phyloP scores from a whole-genome alignment of 2,113 vertebrate species.

The Castor canadensis region DNA sequence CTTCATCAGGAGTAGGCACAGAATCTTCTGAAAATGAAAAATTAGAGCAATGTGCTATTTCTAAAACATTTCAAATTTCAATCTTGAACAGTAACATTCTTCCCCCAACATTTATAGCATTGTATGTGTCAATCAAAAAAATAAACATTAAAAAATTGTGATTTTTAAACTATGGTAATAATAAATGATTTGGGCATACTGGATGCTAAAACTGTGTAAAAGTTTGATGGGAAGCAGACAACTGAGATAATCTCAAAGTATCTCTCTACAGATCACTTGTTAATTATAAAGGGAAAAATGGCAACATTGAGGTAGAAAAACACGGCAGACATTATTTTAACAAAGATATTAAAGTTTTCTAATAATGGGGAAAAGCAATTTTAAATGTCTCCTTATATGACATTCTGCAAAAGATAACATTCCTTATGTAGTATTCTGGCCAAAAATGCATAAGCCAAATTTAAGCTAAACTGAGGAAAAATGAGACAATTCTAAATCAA shows the following conservation, averaged over 20 bases:
- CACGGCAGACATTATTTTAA: background rate
- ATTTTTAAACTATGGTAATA: background rate
- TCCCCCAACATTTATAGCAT: background rate
- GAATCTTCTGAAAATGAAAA: constrained; percentile 87
- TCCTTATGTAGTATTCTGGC: background rate
- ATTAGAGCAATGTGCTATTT: constrained; percentile 2
- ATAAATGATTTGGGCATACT: background rate
- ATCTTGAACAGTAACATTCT: background rate
- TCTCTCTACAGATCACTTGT: background rate
- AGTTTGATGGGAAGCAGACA: background rate
- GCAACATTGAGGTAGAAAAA: background rate
- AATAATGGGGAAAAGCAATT: background rate
- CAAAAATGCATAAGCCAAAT: background rate
- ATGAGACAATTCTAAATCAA: background rate
- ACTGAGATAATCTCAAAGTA: background rate
- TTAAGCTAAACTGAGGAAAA: background rate
- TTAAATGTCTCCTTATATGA: background rate
- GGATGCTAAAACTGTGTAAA: background rate
- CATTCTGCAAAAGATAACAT: background rate
- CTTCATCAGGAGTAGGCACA: constrained; percentile 90
- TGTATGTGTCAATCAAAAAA: background rate
- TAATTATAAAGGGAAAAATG: constrained; percentile 17
- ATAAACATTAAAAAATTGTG: background rate
- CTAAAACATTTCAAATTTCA: constrained; percentile 51
- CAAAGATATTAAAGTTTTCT: background rate